Percentiles rank a stretch among this genome's conserved stretches.
Evolutionary conservation across 2,113 vertebrate genomes (phyloP).

Genomic region (Gallinago media): DNA sequence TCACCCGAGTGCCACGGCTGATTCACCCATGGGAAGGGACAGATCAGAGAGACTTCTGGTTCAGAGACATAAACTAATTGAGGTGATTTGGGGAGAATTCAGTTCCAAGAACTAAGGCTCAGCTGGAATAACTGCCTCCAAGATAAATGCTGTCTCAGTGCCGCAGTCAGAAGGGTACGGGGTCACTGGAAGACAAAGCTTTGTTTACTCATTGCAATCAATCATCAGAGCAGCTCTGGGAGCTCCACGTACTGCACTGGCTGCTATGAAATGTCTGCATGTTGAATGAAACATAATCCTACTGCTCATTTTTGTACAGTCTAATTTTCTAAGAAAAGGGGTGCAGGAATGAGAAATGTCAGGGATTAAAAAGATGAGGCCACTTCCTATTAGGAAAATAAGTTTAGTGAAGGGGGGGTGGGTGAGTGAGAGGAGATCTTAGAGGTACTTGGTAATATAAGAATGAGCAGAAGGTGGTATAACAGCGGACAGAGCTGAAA

Average conservation of each 20-base stretch:
- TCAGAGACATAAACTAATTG: rapidly evolving
- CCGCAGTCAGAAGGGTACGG: not conserved
- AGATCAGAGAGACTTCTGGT: not conserved
- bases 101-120: not conserved
- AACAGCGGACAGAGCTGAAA: not conserved
- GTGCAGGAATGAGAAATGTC: not conserved
- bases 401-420: not conserved
- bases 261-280: not conserved
- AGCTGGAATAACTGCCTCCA: not conserved
- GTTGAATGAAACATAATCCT: not conserved
- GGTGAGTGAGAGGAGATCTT: not conserved
- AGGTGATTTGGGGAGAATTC: not conserved
- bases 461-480: not conserved
- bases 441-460: not conserved
- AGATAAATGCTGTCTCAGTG: not conserved
- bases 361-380: not conserved
- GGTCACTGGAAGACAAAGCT: not conserved
- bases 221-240: not conserved
- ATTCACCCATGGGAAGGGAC: not conserved
- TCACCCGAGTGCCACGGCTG: not conserved
- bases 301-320: not conserved
- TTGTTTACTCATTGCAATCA: not conserved
- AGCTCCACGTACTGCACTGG: not conserved
- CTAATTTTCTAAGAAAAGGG: not conserved
- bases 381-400: not conserved